phyloP scores from a whole-genome alignment of 2,113 vertebrate species.

The Tonatia bakeri region DNA sequence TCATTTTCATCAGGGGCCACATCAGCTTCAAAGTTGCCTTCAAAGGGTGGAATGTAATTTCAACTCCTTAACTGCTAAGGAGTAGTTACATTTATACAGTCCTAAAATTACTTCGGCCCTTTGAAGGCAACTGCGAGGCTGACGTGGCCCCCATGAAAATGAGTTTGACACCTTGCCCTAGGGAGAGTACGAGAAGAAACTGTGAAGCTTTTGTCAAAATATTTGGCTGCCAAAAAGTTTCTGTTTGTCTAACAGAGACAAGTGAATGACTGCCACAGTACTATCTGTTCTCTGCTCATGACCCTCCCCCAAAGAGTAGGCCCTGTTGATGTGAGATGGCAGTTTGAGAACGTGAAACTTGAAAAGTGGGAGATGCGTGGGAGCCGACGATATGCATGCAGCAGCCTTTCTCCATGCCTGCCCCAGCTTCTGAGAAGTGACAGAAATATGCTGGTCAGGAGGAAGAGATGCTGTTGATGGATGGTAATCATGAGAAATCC shows the following conservation, averaged over 20 bases:
- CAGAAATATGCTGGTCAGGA: background rate
- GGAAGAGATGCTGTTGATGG: background rate
- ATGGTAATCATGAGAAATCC: background rate
- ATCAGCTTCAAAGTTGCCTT: no score
- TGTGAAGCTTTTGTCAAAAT: slow-evolving; percentile 57
- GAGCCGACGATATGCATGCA: background rate
- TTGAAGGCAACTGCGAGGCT: no score
- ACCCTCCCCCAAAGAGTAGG: slow-evolving; percentile 3
- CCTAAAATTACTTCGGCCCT: no score
- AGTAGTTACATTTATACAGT: no score
- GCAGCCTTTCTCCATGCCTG: background rate
- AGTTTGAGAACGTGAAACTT: background rate
- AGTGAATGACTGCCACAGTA: background rate
- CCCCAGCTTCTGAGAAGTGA: background rate
- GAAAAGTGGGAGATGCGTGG: background rate
- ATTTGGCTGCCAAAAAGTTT: background rate
- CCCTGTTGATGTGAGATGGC: background rate
- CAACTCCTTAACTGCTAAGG: no score
- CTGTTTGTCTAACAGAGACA: slow-evolving; percentile 34
- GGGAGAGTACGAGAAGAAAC: background rate
- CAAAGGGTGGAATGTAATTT: no score
- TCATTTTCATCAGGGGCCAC: no score
- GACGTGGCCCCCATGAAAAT: no score
- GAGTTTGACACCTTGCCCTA: background rate
- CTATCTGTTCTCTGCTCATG: background rate